Evolutionary conservation across 2,113 vertebrate species (phyloP).

Genomic region (Megaceryle torquata): DNA sequence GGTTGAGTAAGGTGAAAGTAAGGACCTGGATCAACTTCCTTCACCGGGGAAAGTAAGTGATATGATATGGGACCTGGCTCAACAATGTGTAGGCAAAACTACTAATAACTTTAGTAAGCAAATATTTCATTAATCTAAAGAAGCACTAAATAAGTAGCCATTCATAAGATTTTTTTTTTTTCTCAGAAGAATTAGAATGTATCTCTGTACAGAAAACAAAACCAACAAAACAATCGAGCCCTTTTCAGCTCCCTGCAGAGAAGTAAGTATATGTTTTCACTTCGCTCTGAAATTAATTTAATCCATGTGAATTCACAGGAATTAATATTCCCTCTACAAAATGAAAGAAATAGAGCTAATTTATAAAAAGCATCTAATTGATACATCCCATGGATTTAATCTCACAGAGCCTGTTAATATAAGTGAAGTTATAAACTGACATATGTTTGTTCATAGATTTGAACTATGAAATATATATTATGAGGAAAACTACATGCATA

Average conservation of each 20-base stretch:
- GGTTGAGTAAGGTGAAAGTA: not conserved
- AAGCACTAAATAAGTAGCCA: not conserved
- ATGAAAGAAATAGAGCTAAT: not conserved
- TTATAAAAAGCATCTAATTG: not conserved
- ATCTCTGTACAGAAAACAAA: not conserved
- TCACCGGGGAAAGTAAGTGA: not conserved
- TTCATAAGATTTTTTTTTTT: not conserved
- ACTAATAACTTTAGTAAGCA: not conserved
- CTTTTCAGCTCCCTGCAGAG: not conserved
- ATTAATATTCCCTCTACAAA: not conserved
- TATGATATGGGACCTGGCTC: not conserved
- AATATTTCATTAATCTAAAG: not conserved
- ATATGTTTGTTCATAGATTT: not conserved
- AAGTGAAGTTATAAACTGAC: not conserved
- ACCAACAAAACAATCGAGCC: fast-evolving
- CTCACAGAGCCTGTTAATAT: not conserved
- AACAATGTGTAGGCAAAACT: not conserved
- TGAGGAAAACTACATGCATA: not conserved
- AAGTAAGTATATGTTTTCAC: not conserved
- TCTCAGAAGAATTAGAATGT: not conserved
- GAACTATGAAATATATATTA: not conserved
- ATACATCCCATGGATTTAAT: not conserved
- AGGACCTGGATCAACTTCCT: not conserved
- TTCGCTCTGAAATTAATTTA: not conserved
- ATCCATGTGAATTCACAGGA: not conserved